Conservation (phyloP, 2,888 invertebrate species). For the Cerceris ruficornis region DNA sequence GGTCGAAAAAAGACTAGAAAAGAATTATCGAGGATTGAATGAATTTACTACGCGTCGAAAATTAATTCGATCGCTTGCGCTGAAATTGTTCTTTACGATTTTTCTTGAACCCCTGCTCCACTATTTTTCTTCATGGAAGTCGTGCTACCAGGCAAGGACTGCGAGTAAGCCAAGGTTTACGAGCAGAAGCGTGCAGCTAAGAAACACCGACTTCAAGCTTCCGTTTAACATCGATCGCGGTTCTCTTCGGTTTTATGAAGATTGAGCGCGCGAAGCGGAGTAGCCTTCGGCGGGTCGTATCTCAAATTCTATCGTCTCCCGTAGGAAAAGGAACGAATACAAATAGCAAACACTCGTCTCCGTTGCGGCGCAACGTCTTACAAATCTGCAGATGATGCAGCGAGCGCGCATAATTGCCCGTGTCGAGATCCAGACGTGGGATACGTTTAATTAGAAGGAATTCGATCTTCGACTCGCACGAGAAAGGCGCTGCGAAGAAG, state of each 20-base stretch:
- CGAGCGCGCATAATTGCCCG: slow-evolving; percentile 32
- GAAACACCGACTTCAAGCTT: background rate
- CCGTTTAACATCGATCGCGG: background rate
- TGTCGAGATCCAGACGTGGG: slow-evolving; percentile 29
- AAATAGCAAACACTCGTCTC: background rate
- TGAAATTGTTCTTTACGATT: no score
- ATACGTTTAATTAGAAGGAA: slow-evolving; percentile 30
- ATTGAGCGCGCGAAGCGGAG: no score
- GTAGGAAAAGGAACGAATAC: background rate
- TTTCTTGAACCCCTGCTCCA: no score
- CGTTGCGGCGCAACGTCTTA: background rate
- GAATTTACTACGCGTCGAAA: no score
- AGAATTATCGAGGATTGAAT: no score
- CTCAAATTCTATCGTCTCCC: background rate
- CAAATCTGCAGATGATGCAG: slow-evolving; percentile 19
- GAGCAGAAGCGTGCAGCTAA: background rate
- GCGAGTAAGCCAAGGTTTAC: no score
- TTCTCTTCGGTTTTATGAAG: background rate
- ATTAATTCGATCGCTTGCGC: no score
- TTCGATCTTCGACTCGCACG: slow-evolving; percentile 1
- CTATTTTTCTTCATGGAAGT: no score
- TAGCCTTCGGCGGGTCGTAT: no score
- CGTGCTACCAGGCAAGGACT: no score
- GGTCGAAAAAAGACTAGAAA: no score
- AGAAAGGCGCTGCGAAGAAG: slow-evolving; percentile 11